Evolutionary conservation across 2,888 invertebrate species (phyloP), one percentile per base, ranked within the genome.

Genomic region (Alsophila aescularia): DNA sequence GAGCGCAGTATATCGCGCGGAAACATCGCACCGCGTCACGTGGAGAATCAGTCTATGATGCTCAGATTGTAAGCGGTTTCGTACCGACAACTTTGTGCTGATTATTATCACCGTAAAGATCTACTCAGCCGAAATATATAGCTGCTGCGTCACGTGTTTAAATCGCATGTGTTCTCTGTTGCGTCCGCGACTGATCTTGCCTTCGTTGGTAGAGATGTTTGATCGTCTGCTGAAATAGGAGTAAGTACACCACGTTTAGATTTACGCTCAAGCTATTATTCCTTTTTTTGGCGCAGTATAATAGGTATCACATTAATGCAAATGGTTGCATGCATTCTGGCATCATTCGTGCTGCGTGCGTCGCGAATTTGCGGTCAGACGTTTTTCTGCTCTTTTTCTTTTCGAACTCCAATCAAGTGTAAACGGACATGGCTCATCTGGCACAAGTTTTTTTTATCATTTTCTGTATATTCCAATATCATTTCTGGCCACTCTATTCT

Each of bases 401-500:
- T 37, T 5, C 13, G 6, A 32, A 10, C 18, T 32, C 31, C 18
- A 32, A 32, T 32, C 31, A 39, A 40, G 24, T 34, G 48, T 14
- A 15, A 47, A 47, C 31, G 37, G n/a, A 31, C 32, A 18, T 4
- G 31, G 16, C 32, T 39, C 47, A 39, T 45, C 29, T 12, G 45
- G n/a, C 16, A 15, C 5, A 36, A 8, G 2, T 24, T 2, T 18
- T 31, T 47, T 31, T 39, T 45, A 36, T 18, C 16, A 16, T 16
- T 16, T 29, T 37, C 31, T 13, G 37, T 13, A 37, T 37, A 10
- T 36, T 47, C 31, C 47, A 36, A 47, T 44, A 44, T 37, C 16
- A 31, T 39, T 29, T 29, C 36, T 37, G 45, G 32, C 32, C 32
- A 8, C 18, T 47, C 31, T 48, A 24, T 40, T 34, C 49, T 40